Evolutionary conservation across 1,140 invertebrate species (phyloP), one percentile per base, ranked within the genome.

Genomic region (Sinonovacula constricta): DNA sequence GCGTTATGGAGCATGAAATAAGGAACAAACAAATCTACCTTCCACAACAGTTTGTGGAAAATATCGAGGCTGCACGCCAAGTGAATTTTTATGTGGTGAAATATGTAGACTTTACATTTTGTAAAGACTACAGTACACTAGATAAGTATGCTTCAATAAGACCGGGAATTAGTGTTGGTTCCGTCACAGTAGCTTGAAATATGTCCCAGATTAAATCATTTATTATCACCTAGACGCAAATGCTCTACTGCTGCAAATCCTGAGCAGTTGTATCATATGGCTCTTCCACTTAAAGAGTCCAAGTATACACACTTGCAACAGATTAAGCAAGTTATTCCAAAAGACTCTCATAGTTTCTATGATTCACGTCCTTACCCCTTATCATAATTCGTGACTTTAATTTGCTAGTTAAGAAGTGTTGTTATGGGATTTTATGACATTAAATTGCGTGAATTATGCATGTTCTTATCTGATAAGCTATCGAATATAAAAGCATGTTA

Each of bases 301-400:
- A 65, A 65, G 30, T 65, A 65, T 22, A 18, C 12, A 3, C 62
- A 67, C 26, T 53, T 67, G 39, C n/a, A 33, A 33, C 65, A 67
- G 65, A 22, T 67, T 15, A 67, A 67, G 49, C 53, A 36, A 5
- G 45, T 67, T 31, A 30, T 67, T 33, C 65, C 45, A 31, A 26
- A 53, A 28, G 65, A 67, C 31, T 67, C 49, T 51, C 65, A 67
- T 53, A 22, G 65, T 15, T 67, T 67, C 36, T 51, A 67, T 67
- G 65, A 67, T n/a, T n/a, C n/a, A n/a, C n/a, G n/a, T n/a, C n/a
- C n/a, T n/a, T n/a, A n/a, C n/a, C n/a, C n/a, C n/a, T n/a, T n/a
- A n/a, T n/a, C n/a, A n/a, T n/a, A n/a, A n/a, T n/a, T n/a, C n/a
- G n/a, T n/a, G n/a, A n/a, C n/a, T n/a, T n/a, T n/a, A n/a, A n/a